phyloP scores from a whole-genome alignment of 2,113 vertebrate genomes.

The Butorides virescens region DNA sequence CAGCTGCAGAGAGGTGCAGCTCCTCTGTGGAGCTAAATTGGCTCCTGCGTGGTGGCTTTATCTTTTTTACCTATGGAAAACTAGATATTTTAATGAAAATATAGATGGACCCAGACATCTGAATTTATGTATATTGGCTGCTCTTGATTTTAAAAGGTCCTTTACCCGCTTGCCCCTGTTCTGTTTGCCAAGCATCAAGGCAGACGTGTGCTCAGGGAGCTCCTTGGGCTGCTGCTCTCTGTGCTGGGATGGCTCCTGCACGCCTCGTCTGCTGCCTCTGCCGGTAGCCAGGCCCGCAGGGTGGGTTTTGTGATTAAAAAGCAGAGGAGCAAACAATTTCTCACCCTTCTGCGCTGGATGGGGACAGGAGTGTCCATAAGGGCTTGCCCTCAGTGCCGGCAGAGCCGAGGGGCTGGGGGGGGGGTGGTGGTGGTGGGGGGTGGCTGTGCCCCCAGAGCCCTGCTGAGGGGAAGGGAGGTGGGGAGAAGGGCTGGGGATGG shows the following conservation, averaged over 20 bases:
- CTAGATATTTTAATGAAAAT: not conserved
- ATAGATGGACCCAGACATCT: not conserved
- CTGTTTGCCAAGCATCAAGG: not conserved
- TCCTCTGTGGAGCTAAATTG: not conserved
- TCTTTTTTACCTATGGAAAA: not conserved
- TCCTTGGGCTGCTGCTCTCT: not conserved
- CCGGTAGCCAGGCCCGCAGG: not conserved
- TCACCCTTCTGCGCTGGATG: not conserved
- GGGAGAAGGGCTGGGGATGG: not conserved
- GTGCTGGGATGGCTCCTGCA: not conserved
- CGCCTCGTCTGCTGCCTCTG: not conserved
- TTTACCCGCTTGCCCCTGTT: not conserved
- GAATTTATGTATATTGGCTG: not conserved
- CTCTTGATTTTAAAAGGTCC: not conserved
- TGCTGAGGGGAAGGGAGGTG: not conserved
- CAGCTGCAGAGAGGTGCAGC: not conserved
- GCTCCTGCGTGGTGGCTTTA: not conserved
- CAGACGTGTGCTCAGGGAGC: not conserved
- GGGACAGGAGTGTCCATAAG: not conserved
- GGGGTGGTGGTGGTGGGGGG: not conserved
- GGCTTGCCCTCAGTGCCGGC: not conserved
- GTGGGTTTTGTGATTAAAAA: not conserved
- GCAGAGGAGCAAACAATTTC: not conserved
- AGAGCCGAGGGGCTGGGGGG: not conserved
- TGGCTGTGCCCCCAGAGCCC: not conserved